Conservation (phyloP, 2,113 vertebrate species). For the Chitala chitala region DNA sequence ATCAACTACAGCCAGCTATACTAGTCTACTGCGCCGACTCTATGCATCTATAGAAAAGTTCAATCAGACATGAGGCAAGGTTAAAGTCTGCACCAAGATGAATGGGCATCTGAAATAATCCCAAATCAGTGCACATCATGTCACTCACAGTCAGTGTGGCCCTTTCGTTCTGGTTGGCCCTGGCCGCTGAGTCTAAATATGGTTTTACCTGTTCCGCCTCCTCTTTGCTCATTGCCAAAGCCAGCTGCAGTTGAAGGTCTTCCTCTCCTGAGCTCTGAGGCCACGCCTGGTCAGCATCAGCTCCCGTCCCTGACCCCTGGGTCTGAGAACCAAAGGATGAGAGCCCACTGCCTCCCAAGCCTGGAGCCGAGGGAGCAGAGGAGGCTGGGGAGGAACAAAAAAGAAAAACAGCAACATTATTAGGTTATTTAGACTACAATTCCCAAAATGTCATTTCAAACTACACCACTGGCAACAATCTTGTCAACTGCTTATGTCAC, state of each 20-base stretch:
- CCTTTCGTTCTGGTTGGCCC: too few species aligned
- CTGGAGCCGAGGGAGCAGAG: constrained; percentile 69
- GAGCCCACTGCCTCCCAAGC: constrained; percentile 48
- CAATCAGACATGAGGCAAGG: background rate
- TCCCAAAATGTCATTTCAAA: too few species aligned
- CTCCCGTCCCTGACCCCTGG: constrained; percentile 37
- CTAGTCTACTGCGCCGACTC: background rate
- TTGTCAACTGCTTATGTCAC: too few species aligned
- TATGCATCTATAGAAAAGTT: background rate
- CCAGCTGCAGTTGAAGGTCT: constrained; percentile 83
- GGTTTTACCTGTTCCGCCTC: constrained; percentile 83
- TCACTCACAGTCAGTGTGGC: too few species aligned
- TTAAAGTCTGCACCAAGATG: background rate
- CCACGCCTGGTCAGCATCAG: constrained; percentile 82
- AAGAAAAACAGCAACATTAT: background rate
- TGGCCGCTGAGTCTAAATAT: background rate
- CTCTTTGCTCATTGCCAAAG: constrained; percentile 90
- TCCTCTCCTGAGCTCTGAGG: constrained; percentile 87
- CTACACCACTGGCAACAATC: too few species aligned
- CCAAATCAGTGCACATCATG: too few species aligned
- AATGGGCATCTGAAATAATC: too few species aligned
- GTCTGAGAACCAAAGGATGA: constrained; percentile 50
- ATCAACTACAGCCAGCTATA: background rate
- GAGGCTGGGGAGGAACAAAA: constrained; percentile 29
- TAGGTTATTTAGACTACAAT: too few species aligned